phyloP scores from a whole-genome alignment of 2,113 vertebrate genomes.

The Lepus americanus region DNA sequence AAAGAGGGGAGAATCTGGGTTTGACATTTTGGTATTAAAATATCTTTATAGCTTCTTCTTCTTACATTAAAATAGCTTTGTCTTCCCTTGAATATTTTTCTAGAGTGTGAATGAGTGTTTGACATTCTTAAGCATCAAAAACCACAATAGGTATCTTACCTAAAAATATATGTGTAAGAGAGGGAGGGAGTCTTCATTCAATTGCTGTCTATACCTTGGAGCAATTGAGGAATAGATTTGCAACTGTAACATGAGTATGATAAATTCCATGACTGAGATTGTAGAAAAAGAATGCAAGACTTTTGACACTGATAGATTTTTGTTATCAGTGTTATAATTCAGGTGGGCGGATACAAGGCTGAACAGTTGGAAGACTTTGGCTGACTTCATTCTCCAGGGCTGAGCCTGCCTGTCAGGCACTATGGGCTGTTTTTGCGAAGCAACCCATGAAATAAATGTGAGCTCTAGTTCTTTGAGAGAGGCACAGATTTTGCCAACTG shows the following conservation, averaged over 20 bases:
- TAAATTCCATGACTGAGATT: conserved; percentile 41
- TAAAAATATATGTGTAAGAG: neutral
- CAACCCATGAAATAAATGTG: neutral
- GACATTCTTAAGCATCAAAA: conserved; percentile 40
- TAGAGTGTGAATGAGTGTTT: neutral
- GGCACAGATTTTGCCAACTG: neutral
- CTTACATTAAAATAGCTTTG: conserved; percentile 39
- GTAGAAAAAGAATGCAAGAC: conserved; percentile 52
- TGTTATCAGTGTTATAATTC: conserved; percentile 43
- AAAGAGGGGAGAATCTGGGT: neutral
- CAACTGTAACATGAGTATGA: conserved; percentile 44
- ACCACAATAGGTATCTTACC: neutral
- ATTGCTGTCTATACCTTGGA: neutral
- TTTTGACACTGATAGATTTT: conserved; percentile 40
- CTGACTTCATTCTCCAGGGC: neutral
- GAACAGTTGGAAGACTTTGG: neutral
- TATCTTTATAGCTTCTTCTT: conserved; percentile 11
- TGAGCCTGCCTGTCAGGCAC: neutral
- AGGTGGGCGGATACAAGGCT: neutral
- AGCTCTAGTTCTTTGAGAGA: conserved; percentile 1
- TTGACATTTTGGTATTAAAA: conserved; percentile 57
- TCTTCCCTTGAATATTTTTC: conserved; percentile 9
- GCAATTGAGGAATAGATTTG: neutral
- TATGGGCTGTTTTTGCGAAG: neutral
- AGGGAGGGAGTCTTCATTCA: conserved; percentile 34